Percentiles rank a stretch among this genome's conserved stretches.
Conservation (phyloP, 2,888 invertebrate genomes). For the Leptura quadrifasciata region DNA sequence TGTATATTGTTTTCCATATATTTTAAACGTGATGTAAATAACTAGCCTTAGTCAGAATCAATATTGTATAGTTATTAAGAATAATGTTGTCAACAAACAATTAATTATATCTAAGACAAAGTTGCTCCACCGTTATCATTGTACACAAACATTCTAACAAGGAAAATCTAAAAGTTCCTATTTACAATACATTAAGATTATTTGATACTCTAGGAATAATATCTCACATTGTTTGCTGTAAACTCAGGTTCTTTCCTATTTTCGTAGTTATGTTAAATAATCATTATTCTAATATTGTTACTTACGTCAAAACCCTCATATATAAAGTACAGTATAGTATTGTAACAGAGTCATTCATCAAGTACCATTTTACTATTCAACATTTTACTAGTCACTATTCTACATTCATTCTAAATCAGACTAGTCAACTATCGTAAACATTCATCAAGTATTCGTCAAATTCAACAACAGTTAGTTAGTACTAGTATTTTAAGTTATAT, state of each 20-base stretch:
- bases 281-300: neutral
- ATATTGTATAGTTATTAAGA: neutral
- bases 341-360: too few species aligned
- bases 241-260: neutral
- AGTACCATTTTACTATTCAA: too few species aligned
- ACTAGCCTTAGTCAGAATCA: neutral
- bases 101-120: too few species aligned
- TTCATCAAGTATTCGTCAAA: too few species aligned
- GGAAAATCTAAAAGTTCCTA: neutral
- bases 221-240: neutral
- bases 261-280: neutral
- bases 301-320: neutral
- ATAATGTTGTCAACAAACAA: neutral
- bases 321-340: neutral
- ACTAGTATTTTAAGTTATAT: neutral
- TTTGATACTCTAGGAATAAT: neutral
- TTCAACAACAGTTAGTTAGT: neutral
- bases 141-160: neutral
- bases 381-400: too few species aligned
- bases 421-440: too few species aligned
- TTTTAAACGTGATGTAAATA: neutral
- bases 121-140: neutral
- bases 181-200: neutral
- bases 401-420: too few species aligned
- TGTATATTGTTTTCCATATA: neutral